Evolutionary conservation across 2,113 vertebrate species (phyloP).

Genomic region (Psophia crepitans): DNA sequence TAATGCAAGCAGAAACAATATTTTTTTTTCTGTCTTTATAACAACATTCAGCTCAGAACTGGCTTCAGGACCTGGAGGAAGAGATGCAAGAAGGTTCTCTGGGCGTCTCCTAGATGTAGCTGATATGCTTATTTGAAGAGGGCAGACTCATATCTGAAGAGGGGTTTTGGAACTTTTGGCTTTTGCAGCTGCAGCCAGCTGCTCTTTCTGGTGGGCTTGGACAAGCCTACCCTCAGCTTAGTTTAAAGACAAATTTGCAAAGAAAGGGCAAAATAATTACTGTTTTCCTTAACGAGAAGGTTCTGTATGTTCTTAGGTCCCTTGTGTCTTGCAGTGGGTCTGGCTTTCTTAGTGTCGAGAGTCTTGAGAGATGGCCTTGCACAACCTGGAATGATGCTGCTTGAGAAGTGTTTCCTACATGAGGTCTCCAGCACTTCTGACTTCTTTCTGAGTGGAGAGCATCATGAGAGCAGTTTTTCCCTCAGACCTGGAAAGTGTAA

Average conservation of each 20-base stretch:
- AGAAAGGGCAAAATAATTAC: background rate
- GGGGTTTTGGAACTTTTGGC: background rate
- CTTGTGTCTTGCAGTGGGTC: background rate
- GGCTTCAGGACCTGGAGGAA: background rate
- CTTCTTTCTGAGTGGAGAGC: background rate
- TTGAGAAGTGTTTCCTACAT: background rate
- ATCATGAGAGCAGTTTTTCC: background rate
- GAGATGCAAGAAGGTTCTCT: background rate
- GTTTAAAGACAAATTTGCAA: background rate
- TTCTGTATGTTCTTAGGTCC: background rate
- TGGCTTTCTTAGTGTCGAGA: background rate
- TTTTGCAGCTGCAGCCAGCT: background rate
- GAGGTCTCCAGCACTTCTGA: background rate
- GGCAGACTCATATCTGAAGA: background rate
- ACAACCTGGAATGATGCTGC: background rate
- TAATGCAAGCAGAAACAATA: background rate
- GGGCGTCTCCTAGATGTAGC: background rate
- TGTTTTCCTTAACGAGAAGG: background rate
- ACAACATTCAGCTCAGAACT: background rate
- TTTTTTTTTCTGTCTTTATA: background rate
- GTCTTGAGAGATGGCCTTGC: background rate
- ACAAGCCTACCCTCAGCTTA: background rate
- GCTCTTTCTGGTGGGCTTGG: background rate
- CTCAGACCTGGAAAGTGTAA: background rate
- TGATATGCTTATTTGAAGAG: background rate